phyloP scores from a whole-genome alignment of 2,888 invertebrate species.

The Cephonodes hylas region DNA sequence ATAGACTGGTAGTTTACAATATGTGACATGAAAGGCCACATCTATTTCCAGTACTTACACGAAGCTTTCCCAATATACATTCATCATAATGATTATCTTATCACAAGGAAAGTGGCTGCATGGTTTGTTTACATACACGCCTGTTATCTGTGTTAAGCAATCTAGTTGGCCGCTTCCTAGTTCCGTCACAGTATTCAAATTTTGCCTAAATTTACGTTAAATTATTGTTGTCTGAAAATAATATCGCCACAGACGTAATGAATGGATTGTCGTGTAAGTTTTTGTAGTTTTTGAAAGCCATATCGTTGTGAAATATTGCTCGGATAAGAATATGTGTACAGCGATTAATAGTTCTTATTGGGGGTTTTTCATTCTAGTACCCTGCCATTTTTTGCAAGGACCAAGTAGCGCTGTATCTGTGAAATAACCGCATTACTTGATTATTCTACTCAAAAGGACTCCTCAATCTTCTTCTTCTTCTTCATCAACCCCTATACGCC shows the following conservation, averaged over 20 bases:
- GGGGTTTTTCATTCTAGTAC: too few species aligned
- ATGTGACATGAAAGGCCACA: not conserved
- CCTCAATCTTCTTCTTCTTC: too few species aligned
- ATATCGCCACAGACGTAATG: not conserved
- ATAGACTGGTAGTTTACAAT: not conserved
- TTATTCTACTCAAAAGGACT: not conserved
- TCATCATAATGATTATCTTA: not conserved
- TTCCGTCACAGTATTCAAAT: not conserved
- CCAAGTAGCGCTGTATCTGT: not conserved
- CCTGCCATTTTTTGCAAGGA: too few species aligned
- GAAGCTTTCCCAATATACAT: not conserved
- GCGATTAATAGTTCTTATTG: too few species aligned
- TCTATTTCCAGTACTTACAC: not conserved
- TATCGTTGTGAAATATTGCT: too few species aligned
- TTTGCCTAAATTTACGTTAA: not conserved
- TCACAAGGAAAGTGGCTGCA: not conserved
- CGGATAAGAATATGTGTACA: too few species aligned
- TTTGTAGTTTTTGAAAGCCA: not conserved
- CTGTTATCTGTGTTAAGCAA: not conserved
- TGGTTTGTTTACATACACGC: not conserved
- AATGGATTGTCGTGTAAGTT: not conserved
- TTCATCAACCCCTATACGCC: too few species aligned
- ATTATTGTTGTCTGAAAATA: not conserved
- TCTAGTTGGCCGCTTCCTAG: slow-evolving; percentile 8
- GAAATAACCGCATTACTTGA: not conserved